These are phyloP conservation scores for Cygnus atratus DNA, from an alignment of 2,113 vertebrate genomes.

Conservation along the genomic window DNA sequence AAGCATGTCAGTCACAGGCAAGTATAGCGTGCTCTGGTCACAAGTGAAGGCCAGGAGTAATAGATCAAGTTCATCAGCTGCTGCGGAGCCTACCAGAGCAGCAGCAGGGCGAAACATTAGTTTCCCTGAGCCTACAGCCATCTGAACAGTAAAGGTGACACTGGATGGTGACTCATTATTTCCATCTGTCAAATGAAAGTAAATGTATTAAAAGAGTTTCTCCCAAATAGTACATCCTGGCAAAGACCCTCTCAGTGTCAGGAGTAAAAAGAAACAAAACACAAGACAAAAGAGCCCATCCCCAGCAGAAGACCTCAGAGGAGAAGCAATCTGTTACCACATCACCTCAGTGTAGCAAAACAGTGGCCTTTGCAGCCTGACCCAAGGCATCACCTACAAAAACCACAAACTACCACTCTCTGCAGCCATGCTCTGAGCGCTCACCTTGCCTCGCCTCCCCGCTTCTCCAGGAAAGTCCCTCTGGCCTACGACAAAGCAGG, in stretches of 20 bases:
- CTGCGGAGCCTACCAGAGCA: neutral
- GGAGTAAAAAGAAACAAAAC: neutral
- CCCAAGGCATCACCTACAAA: rapidly evolving
- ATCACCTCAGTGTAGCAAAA: neutral
- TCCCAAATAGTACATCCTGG: neutral
- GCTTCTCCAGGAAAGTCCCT: rapidly evolving
- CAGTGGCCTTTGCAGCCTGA: neutral
- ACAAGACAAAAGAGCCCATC: neutral
- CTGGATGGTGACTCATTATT: neutral
- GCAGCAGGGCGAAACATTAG: neutral
- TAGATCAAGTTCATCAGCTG: constrained; percentile 9
- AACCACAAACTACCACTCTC: rapidly evolving
- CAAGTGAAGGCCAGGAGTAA: neutral
- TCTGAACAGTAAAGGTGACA: neutral
- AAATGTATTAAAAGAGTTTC: neutral
- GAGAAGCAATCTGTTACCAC: neutral
- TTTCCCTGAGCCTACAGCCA: neutral
- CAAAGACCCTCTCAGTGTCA: neutral
- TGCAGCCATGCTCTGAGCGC: neutral
- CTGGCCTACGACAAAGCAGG: rapidly evolving
- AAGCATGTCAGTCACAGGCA: neutral
- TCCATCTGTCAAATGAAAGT: neutral
- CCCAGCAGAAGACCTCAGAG: neutral
- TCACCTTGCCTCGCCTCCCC: neutral
- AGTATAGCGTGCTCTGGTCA: neutral